These are phyloP conservation scores for Furnarius figulus DNA, from an alignment of 2,113 vertebrate species.

Conservation along the genomic window DNA sequence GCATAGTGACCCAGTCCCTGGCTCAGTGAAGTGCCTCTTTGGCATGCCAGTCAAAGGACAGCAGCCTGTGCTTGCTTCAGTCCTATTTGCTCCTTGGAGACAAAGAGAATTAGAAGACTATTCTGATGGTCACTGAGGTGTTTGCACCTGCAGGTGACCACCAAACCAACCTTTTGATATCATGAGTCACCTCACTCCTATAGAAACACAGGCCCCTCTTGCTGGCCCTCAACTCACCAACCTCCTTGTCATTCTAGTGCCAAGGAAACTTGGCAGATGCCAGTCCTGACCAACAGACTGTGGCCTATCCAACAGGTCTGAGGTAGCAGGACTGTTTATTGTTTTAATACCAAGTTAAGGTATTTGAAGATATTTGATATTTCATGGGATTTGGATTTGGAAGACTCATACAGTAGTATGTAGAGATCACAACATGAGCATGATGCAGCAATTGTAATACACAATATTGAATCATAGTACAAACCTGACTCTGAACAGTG, in stretches of 20 bases:
- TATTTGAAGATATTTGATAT: not conserved
- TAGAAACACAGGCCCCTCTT: not conserved
- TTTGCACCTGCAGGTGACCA: not conserved
- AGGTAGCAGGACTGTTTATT: not conserved
- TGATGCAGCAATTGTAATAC: not conserved
- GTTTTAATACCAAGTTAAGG: not conserved
- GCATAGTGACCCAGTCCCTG: not conserved
- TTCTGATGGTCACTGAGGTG: not conserved
- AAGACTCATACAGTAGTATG: not conserved
- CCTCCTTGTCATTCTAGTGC: rapidly evolving
- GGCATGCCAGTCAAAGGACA: not conserved
- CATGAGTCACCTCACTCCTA: not conserved
- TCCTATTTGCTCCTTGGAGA: not conserved
- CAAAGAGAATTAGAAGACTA: not conserved
- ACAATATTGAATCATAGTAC: not conserved
- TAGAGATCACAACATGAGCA: not conserved
- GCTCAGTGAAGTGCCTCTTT: not conserved
- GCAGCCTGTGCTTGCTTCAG: not conserved
- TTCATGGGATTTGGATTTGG: not conserved
- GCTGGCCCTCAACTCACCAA: not conserved
- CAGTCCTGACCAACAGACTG: not conserved
- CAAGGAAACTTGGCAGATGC: not conserved
- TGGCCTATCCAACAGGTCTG: too few species aligned
- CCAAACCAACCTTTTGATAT: not conserved
- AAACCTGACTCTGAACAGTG: not conserved